Percentiles rank a stretch among this genome's conserved stretches.
Evolutionary conservation across 2,797 vertebrate species (phyloP).

Genomic region (Smutsia temminckii): DNA sequence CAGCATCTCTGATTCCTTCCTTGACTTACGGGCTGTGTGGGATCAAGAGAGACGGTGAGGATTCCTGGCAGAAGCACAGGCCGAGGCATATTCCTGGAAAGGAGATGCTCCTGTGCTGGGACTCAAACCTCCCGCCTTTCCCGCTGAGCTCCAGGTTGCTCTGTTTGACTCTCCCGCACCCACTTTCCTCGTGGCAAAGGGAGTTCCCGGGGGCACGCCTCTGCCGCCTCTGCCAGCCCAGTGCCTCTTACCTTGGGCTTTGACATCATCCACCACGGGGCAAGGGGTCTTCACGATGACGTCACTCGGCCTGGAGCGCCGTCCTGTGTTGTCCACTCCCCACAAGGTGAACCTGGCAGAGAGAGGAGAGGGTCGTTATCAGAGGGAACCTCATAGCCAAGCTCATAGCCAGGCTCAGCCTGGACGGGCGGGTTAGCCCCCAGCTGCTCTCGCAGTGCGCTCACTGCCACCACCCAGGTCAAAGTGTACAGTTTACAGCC

Average conservation of each 20-base stretch:
- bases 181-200: not conserved
- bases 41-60: accelerated
- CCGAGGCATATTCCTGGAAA: not conserved
- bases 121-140: no score
- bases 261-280: slow-evolving; percentile 97
- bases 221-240: not conserved
- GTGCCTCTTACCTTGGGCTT: slow-evolving; percentile 93
- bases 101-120: accelerated
- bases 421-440: accelerated
- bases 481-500: accelerated
- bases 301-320: slow-evolving; percentile 94
- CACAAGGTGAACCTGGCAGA: slow-evolving; percentile 94
- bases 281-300: slow-evolving; percentile 97
- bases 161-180: not conserved
- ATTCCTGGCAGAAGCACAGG: accelerated
- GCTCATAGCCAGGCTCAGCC: no score
- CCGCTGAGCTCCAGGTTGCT: accelerated
- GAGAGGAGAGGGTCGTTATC: not conserved
- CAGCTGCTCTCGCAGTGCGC: accelerated
- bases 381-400: not conserved
- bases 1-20: not conserved
- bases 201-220: no score
- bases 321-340: slow-evolving; percentile 97
- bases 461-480: not conserved
- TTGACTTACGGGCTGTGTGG: accelerated